Conservation (phyloP, 2,797 vertebrate species). For the Scleropages formosus region DNA sequence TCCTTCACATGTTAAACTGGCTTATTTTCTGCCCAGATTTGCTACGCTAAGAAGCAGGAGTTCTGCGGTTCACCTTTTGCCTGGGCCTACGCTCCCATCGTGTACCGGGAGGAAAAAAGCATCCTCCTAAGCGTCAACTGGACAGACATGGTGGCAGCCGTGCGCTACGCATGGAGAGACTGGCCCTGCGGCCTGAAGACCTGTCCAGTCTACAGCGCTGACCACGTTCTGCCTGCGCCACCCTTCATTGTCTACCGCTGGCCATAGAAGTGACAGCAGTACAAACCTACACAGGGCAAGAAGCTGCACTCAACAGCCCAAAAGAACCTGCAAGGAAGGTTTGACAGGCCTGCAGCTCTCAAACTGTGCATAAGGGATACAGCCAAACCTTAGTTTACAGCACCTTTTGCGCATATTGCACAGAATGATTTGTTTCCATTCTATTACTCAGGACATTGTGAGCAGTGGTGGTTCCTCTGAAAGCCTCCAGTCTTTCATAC, state of each 20-base stretch:
- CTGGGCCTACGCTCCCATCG: conserved; percentile 69
- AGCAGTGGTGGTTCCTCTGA: no score
- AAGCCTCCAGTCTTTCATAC: no score
- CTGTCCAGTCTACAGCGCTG: conserved; percentile 77
- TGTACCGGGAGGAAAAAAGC: conserved; percentile 10
- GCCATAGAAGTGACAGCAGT: background rate
- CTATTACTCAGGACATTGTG: no score
- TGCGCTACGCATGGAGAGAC: conserved; percentile 85
- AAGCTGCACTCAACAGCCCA: no score
- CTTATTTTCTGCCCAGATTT: conserved; percentile 59
- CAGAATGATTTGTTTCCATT: no score
- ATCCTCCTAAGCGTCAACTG: conserved; percentile 65
- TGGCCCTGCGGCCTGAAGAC: conserved; percentile 84
- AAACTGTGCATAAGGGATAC: no score
- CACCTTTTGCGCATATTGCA: no score
- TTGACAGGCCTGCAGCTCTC: no score
- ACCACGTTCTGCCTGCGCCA: conserved; percentile 70
- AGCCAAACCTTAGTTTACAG: no score
- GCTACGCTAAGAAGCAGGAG: conserved; percentile 49
- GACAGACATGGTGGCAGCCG: conserved; percentile 43
- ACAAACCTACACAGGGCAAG: no score
- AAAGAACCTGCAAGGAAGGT: no score
- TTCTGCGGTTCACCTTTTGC: conserved; percentile 41
- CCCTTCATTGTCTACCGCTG: conserved; percentile 60
- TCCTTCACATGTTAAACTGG: background rate